Percentiles rank a stretch among this genome's conserved stretches.
Conservation (phyloP, 1,140 invertebrate genomes). For the Heliconius hewitsoni region DNA sequence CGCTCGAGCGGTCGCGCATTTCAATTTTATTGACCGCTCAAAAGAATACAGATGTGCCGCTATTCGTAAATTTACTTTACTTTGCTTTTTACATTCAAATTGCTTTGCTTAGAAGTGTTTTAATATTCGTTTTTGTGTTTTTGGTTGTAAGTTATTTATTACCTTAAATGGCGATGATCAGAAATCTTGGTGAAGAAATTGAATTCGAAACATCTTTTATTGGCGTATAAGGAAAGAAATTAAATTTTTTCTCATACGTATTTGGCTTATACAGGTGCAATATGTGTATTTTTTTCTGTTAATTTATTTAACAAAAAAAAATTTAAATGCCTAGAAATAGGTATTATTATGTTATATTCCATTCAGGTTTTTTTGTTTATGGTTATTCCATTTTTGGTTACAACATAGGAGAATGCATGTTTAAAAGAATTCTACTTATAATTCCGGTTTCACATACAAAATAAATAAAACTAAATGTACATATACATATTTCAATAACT, state of each 20-base stretch:
- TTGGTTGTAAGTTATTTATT: neutral
- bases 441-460: too few relatives aligned
- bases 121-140: conserved; percentile 5
- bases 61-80: conserved; percentile 50
- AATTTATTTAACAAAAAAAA: too few relatives aligned
- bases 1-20: conserved; percentile 55
- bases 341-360: too few relatives aligned
- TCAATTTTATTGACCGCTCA: conserved; percentile 58
- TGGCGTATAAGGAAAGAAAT: neutral
- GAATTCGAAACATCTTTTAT: neutral
- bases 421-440: too few relatives aligned
- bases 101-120: conserved; percentile 41
- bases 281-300: too few relatives aligned
- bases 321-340: too few relatives aligned
- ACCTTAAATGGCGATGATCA: neutral
- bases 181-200: neutral
- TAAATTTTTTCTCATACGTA: neutral
- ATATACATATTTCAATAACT: too few relatives aligned
- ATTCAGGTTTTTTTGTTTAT: too few relatives aligned
- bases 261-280: too few relatives aligned
- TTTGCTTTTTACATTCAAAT: conserved; percentile 33
- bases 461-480: too few relatives aligned
- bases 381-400: too few relatives aligned
- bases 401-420: too few relatives aligned
- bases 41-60: conserved; percentile 57